Evolutionary conservation across 2,888 invertebrate genomes (phyloP), one percentile per base, ranked within the genome.

Genomic region (Philaethria dido): DNA sequence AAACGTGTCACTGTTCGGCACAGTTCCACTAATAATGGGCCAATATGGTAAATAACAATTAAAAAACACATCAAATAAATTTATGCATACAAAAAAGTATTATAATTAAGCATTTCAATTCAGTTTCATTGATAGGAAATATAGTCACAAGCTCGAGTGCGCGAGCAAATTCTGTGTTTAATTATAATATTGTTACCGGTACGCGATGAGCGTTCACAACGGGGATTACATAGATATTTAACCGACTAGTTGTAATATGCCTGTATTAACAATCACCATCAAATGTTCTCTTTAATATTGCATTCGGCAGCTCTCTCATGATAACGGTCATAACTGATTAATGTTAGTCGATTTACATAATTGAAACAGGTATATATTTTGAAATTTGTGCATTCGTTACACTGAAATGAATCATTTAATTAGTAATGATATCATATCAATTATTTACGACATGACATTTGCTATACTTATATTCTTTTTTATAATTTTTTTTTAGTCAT

Each of bases 271-370:
- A 48, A 57, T 59, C 25, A 25, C 64, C 64, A 64, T 64, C 57
- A 48, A 64, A 64, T 57, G 47, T 59, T 57, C 36, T 39, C 47
- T 45, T 64, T 57, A 57, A 57, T 64, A 64, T 48, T 50, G 50
- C 50, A 16, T 16, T 42, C 45, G 47, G 59, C 60, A 29, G 39
- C 25, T 48, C 55, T 47, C 29, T 16, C 11, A 39, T 59, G 57
- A 60, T 60, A 47, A 60, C 33, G 42, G 29, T 59, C 57, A 64
- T 64, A 39, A 48, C 57, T 64, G 59, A 64, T 64, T 48, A 59
- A 64, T 64, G 59, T 59, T 48, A 64, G 47, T 39, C 39, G 57
- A 57, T 64, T 64, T 59, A 45, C 64, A 64, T 64, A 64, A 57
- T 64, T 57, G 25, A 39, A 64, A 36, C 45, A 48, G 39, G 57